Evolutionary conservation across 1,140 invertebrate species (phyloP), one percentile per base, ranked within the genome.

Genomic region (Zelostemma sp.): DNA sequence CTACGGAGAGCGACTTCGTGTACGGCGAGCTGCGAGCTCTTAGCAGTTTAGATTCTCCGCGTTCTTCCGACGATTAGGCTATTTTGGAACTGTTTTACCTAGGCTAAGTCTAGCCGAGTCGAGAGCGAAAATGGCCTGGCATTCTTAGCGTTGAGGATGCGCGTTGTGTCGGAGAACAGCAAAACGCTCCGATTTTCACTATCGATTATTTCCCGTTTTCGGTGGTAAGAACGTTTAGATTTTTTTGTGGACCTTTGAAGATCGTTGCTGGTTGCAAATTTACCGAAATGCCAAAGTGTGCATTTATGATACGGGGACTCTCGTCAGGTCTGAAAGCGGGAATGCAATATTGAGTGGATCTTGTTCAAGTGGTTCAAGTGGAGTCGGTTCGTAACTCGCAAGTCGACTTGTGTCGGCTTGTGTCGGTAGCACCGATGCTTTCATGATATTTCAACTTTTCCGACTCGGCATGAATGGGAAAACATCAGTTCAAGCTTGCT

Each of bases 11-110:
- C 54, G 53, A 61, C 47, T 66, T 58, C 31, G 54, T 71, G 60
- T 57, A 53, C 51, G 28, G 47, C 9, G 55, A 54, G 61, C 35
- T 49, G 47, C 9, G 55, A 54, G 61, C 35, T 50, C 54, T 46
- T 54, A 12, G 40, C 14, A 51, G 47, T 59, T 35, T 19, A 59
- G 60, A 72, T 72, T 46, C 63, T 43, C 60, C 6, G 15, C 60
- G 47, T 72, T 64, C 69, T 55, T 58, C 18, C 21, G 1, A 48
- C 47, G 61, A 67, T 72, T 68, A 72, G 69, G 64, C 64, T 56
- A 65, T 66, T 72, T 65, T 64, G 48, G 33, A 14, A 41, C 48
- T 33, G 67, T 64, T 68, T 68, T 58, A 41, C 15, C 11, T 64
- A 50, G 19, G 40, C 41, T 5, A 31, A 12, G 48, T 8, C 63